A percentile compares a stretch with the other conserved stretches of the same genome.
These are phyloP conservation scores for Threskiornis aethiopicus DNA, from an alignment of 2,797 vertebrate genomes.

Conservation along the genomic window DNA sequence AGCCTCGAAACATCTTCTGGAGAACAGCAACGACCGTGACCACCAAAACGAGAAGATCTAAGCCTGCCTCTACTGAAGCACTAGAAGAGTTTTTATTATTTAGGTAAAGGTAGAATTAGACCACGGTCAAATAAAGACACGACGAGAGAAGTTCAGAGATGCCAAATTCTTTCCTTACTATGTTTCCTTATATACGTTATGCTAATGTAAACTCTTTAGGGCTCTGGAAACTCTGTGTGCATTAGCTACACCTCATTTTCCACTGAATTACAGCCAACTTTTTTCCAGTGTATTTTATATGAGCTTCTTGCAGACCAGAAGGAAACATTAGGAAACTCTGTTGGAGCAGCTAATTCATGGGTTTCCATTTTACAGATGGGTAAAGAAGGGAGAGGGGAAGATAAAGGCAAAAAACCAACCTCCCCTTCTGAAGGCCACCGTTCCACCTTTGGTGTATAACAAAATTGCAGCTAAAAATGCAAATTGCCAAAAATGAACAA, in stretches of 20 bases:
- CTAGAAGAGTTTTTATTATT: background rate
- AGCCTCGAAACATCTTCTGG: background rate
- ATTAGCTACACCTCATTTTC: background rate
- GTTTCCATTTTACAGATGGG: background rate
- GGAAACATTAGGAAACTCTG: background rate
- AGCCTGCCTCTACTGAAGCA: background rate
- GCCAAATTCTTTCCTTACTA: background rate
- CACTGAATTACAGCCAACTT: background rate
- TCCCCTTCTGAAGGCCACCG: background rate
- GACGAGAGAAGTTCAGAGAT: background rate
- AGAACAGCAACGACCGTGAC: background rate
- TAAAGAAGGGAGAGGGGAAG: background rate
- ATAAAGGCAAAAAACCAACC: background rate
- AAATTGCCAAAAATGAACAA: constrained; percentile 40
- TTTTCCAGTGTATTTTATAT: background rate
- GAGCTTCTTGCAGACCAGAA: background rate
- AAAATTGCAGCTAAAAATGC: background rate
- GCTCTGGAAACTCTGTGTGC: background rate
- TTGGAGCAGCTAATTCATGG: background rate
- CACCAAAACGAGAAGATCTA: background rate
- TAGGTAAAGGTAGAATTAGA: background rate
- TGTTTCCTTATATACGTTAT: background rate
- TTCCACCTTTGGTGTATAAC: background rate
- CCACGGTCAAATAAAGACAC: background rate
- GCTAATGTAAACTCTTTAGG: background rate